phyloP scores from a whole-genome alignment of 2,888 invertebrate genomes.

The Alentia gelatinosa region DNA sequence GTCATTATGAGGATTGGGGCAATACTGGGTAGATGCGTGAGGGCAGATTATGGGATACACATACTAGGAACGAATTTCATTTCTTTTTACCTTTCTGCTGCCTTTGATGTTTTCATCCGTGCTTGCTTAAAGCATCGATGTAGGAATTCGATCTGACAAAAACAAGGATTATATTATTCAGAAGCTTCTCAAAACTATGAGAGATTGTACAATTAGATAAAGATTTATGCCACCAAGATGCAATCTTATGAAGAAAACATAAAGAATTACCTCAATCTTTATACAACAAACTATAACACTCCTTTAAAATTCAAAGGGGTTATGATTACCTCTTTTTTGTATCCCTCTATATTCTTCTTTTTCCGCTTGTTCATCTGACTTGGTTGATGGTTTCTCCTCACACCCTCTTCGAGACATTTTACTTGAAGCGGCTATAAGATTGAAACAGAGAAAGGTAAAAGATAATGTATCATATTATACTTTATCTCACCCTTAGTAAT shows the following conservation, averaged over 20 bases:
- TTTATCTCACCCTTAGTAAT: too few relatives aligned
- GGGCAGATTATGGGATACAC: too few relatives aligned
- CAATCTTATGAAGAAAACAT: too few relatives aligned
- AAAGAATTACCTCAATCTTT: too few relatives aligned
- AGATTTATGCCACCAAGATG: too few relatives aligned
- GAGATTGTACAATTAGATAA: too few relatives aligned
- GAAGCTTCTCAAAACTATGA: neutral
- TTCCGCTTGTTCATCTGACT: constrained; percentile 76
- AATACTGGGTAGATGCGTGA: too few relatives aligned
- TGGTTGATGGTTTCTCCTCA: constrained; percentile 72
- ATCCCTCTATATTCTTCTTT: constrained; percentile 87
- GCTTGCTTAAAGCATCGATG: constrained; percentile 90
- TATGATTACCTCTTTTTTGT: constrained; percentile 85
- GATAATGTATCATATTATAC: too few relatives aligned
- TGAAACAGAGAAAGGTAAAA: too few relatives aligned
- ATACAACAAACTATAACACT: neutral
- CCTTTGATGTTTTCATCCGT: constrained; percentile 95
- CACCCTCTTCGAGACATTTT: constrained; percentile 88
- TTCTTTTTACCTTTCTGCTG: constrained; percentile 87
- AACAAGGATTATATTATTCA: neutral
- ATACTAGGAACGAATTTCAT: too few relatives aligned
- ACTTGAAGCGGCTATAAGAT: constrained; percentile 87
- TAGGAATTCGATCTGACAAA: constrained; percentile 83
- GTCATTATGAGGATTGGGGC: too few relatives aligned
- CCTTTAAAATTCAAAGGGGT: neutral